Conservation (phyloP, 2,888 invertebrate genomes). For the Metallyticus violacea region DNA sequence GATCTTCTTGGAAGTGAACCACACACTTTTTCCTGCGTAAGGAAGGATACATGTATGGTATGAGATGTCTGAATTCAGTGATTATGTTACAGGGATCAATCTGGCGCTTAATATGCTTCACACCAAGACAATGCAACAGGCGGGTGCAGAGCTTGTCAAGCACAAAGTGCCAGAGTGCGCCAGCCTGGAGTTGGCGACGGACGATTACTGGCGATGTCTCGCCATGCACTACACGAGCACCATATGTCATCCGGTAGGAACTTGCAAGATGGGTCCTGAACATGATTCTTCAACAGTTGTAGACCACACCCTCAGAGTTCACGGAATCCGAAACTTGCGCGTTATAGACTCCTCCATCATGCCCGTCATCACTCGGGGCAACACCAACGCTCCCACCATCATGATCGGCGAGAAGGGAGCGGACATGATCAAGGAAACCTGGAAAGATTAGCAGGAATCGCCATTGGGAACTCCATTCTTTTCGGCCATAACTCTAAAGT, state of each 20-base stretch:
- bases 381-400: conserved; percentile 44
- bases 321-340: conserved; percentile 41
- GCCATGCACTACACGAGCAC: conserved; percentile 65
- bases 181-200: conserved; percentile 55
- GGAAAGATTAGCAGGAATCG: too few relatives aligned
- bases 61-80: too few relatives aligned
- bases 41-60: too few relatives aligned
- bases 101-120: conserved; percentile 49
- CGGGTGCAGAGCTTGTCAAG: conserved; percentile 56
- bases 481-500: too few relatives aligned
- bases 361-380: conserved; percentile 43
- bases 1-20: too few relatives aligned
- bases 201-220: conserved; percentile 66
- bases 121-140: conserved; percentile 56
- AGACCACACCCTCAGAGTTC: conserved; percentile 48
- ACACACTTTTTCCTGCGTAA: too few relatives aligned
- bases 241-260: conserved; percentile 67
- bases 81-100: not conserved
- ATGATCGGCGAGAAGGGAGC: conserved; percentile 45
- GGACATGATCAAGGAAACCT: conserved; percentile 40
- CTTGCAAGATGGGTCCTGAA: conserved; percentile 68
- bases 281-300: conserved; percentile 63
- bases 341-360: conserved; percentile 46
- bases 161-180: conserved; percentile 59
- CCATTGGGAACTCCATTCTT: too few relatives aligned